Evolutionary conservation across 1,140 invertebrate genomes (phyloP).

Genomic region (Akabosia matsudoensis): DNA sequence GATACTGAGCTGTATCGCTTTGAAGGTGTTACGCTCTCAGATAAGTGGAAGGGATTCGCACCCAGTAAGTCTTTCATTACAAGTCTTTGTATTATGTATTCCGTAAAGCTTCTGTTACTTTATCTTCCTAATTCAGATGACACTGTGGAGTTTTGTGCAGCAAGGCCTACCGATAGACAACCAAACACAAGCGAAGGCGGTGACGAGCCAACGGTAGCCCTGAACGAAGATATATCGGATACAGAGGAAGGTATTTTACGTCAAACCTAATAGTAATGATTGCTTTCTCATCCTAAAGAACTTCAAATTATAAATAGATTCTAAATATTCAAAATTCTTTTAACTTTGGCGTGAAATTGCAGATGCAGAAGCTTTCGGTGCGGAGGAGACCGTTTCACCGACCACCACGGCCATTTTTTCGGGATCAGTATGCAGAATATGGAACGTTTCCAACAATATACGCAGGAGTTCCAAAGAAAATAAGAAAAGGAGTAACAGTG

Average conservation of each 20-base stretch:
- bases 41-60: conserved; percentile 24
- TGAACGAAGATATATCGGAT: background rate
- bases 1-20: conserved; percentile 26
- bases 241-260: background rate
- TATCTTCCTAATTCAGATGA: background rate
- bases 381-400: background rate
- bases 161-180: too few species aligned
- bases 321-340: background rate
- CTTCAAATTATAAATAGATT: too few species aligned
- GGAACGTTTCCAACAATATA: conserved; percentile 48
- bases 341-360: background rate
- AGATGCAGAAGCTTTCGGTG: background rate
- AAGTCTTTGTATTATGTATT: background rate
- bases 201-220: too few species aligned
- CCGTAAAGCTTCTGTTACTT: background rate
- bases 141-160: too few species aligned
- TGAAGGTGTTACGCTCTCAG: conserved; percentile 23
- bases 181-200: too few species aligned
- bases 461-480: conserved; percentile 35
- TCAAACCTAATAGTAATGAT: background rate
- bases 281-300: background rate
- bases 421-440: conserved; percentile 43
- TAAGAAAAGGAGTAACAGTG: conserved; percentile 34
- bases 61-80: background rate
- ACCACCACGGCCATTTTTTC: background rate